A percentile compares a stretch with the other conserved stretches of the same genome.
phyloP scores from a whole-genome alignment of 2,888 invertebrate genomes.

The Himalopsyche kuldschensis region DNA sequence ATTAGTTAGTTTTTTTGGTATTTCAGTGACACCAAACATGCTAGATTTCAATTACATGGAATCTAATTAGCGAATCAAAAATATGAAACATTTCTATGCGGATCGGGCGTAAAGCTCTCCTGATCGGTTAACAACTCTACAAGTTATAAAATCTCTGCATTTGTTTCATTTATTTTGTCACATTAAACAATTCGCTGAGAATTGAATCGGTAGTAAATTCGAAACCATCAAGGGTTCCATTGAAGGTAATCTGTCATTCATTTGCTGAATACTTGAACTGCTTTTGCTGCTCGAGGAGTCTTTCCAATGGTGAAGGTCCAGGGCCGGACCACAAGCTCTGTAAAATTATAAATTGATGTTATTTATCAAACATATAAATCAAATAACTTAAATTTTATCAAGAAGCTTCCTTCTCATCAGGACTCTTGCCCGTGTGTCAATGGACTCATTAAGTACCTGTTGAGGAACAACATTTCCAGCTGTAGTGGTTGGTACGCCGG shows the following conservation, averaged over 20 bases:
- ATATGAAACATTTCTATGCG: background rate
- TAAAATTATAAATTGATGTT: constrained; percentile 7
- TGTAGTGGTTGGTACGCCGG: constrained; percentile 37
- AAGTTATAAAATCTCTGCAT: background rate
- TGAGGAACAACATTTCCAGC: constrained; percentile 43
- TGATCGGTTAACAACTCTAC: background rate
- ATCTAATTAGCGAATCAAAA: background rate
- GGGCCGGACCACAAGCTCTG: constrained; percentile 79
- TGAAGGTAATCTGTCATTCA: constrained; percentile 8
- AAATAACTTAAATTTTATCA: background rate
- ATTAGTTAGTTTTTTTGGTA: background rate
- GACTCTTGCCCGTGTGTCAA: background rate
- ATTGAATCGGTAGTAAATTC: background rate
- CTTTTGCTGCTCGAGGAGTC: constrained; percentile 79
- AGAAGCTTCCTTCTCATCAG: no score
- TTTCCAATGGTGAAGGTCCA: constrained; percentile 77
- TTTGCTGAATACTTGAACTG: constrained; percentile 56
- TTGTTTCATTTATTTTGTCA: background rate
- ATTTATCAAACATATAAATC: background rate
- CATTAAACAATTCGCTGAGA: background rate
- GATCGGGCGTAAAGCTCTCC: background rate
- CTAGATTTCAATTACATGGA: background rate
- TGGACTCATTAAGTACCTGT: constrained; percentile 32
- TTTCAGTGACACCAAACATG: background rate
- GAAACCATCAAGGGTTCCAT: background rate